Base-by-base conservation (phyloP, 2,113 vertebrate species). In the Phylloscopus trochiloides region DNA sequence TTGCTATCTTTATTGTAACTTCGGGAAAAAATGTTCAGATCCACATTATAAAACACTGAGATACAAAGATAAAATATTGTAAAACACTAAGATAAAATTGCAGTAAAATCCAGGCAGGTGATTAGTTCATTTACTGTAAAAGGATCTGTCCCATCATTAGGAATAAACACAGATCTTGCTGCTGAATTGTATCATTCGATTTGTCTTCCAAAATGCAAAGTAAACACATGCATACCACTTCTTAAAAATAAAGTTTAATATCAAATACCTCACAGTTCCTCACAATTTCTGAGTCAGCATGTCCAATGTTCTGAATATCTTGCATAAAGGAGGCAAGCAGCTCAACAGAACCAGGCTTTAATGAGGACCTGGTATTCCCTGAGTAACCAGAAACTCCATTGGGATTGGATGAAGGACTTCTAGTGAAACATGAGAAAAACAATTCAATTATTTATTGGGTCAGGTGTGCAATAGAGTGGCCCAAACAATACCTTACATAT, bases 251-350 rank as follows among this genome's bases (percentile, higher is more conserved):
- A 94, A 61, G 26, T 17, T 84, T 28, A 88, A 42, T 17, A 36
- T 50, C 26, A 92, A 79, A 72, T 97, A 99, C 99, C 99, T 99
- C 99, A 72, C 98, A 99, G 87, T 97, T 98, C 96, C 98, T 99
- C 98, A 98, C 98, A 80, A 98, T 97, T 96, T 99, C 98, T 0
- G 96, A 98, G 97, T 99, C 98, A 17, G 98, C 97, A 93, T 98
- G 97, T 34, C 98, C 98, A 40, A 94, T 95, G 92, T 90, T 98
- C 96, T 98, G 99, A 89, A 98, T 98, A 93, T 99, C 99, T 96
- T 98, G 98, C 92, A 99, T 98, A 94, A 99, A 98, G 72, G 98
- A 98, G 71, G 98, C 80, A 14, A 99, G 96, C 22, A 98, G 98
- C 97, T 98, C 98, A 25, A 98, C 95, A 88, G 99, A 97, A 26